Conservation (phyloP, 2,888 invertebrate species). For the Meloe dianella region DNA sequence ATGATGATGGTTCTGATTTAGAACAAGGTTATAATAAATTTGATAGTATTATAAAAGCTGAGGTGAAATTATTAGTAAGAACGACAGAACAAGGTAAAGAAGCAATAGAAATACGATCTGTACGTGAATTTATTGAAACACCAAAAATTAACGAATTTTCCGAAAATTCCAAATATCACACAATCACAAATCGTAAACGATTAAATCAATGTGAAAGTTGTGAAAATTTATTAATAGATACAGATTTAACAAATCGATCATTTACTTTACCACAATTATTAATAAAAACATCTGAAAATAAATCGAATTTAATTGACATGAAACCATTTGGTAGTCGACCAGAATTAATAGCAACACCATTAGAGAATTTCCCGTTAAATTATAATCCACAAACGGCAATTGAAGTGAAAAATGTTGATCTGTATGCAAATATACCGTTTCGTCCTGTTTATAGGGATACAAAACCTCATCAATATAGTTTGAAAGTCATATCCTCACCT, state of each 20-base stretch:
- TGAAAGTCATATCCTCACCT: slow-evolving; percentile 26
- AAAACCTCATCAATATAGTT: slow-evolving; percentile 28
- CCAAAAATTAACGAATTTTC: slow-evolving; percentile 20
- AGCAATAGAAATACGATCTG: slow-evolving; percentile 61
- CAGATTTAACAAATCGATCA: slow-evolving; percentile 44
- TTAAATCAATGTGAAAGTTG: slow-evolving; percentile 18
- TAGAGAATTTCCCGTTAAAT: slow-evolving; percentile 52
- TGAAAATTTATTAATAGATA: slow-evolving; percentile 21
- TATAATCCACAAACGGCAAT: slow-evolving; percentile 37
- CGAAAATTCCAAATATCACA: slow-evolving; percentile 40
- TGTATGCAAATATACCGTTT: slow-evolving; percentile 55
- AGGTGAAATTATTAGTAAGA: slow-evolving; percentile 62
- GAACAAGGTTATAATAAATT: slow-evolving; percentile 27
- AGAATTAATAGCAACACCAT: slow-evolving; percentile 50
- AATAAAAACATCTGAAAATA: slow-evolving; percentile 46
- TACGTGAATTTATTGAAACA: slow-evolving; percentile 53
- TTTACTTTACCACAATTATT: slow-evolving; percentile 55
- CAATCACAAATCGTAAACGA: slow-evolving; percentile 40
- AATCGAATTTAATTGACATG: slow-evolving; percentile 28
- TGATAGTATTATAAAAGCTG: slow-evolving; percentile 58
- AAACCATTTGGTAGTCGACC: slow-evolving; percentile 46
- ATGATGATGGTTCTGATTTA: slow-evolving; percentile 12
- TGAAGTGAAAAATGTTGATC: slow-evolving; percentile 41
- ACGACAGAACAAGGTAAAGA: slow-evolving; percentile 61
- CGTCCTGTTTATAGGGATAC: slow-evolving; percentile 52